Percentiles rank a stretch among this genome's conserved stretches.
phyloP scores from a whole-genome alignment of 1,140 invertebrate species.

The Hycleus phaleratus region DNA sequence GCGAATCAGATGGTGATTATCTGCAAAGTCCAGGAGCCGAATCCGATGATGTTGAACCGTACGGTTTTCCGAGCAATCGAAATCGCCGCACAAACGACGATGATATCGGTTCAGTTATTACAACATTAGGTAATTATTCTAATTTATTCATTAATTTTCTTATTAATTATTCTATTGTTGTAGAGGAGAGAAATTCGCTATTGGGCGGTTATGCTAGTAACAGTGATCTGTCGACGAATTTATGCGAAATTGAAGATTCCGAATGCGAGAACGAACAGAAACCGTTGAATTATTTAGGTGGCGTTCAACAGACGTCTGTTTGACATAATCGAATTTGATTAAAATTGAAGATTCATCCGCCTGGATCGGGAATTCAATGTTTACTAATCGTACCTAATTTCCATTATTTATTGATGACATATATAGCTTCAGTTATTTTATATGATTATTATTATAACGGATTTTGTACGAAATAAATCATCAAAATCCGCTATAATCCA shows the following conservation, averaged over 20 bases:
- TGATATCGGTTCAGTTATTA: constrained; percentile 50
- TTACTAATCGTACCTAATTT: constrained; percentile 15
- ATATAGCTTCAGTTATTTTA: constrained; percentile 11
- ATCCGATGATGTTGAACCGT: constrained; percentile 54
- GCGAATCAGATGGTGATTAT: constrained; percentile 43
- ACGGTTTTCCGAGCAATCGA: constrained; percentile 57
- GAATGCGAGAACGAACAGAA: constrained; percentile 60
- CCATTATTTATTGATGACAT: constrained; percentile 10
- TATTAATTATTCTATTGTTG: constrained; percentile 8
- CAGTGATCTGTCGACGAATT: constrained; percentile 77
- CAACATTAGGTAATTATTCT: constrained; percentile 41
- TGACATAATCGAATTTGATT: constrained; percentile 39
- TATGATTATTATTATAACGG: neutral
- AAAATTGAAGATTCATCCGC: constrained; percentile 22
- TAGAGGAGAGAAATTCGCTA: constrained; percentile 67
- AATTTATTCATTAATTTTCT: neutral
- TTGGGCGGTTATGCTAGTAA: constrained; percentile 60
- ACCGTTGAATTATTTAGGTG: constrained; percentile 45
- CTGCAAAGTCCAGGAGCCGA: constrained; percentile 36
- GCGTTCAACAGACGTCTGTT: constrained; percentile 52
- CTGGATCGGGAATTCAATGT: constrained; percentile 17
- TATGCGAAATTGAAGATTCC: constrained; percentile 92
- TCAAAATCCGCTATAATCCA: no score
- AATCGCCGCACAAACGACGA: constrained; percentile 50
- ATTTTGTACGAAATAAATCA: no score